These are phyloP conservation scores for Icerya purchasi DNA, from an alignment of 2,888 invertebrate genomes.

Conservation along the genomic window DNA sequence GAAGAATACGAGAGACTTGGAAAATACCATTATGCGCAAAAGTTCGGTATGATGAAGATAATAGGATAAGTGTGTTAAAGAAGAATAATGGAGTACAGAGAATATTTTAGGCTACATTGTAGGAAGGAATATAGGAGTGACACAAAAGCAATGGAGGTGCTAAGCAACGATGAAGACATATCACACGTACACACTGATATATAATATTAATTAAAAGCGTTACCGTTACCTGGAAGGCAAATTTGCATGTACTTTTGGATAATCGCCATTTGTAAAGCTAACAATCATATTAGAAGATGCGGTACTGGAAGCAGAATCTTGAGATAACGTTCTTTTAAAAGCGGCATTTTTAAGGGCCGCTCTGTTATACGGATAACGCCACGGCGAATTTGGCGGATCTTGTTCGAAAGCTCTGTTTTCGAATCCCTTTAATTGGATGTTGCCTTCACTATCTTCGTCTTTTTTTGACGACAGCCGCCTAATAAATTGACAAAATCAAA, in stretches of 20 bases:
- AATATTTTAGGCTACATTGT: too few species aligned
- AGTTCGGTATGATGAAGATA: too few species aligned
- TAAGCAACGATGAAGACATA: too few species aligned
- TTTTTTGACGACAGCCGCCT: constrained; percentile 50
- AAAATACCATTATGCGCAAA: too few species aligned
- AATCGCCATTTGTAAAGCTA: not conserved
- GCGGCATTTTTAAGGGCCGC: constrained; percentile 24
- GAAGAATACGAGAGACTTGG: too few species aligned
- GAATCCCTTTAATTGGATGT: constrained; percentile 29
- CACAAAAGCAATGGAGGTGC: too few species aligned
- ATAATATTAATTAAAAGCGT: not conserved
- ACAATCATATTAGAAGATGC: constrained; percentile 11
- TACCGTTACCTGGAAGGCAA: not conserved
- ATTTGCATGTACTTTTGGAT: not conserved
- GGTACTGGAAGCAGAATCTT: constrained; percentile 21
- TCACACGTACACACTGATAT: too few species aligned
- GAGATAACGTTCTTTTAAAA: constrained; percentile 20
- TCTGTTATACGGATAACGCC: constrained; percentile 42
- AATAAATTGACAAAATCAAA: constrained; percentile 14
- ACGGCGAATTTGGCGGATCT: constrained; percentile 47
- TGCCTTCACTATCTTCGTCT: constrained; percentile 28
- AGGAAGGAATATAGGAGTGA: too few species aligned
- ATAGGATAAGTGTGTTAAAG: too few species aligned
- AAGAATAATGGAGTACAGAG: too few species aligned
- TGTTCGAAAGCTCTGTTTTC: constrained; percentile 48